Base-by-base conservation (phyloP, 2,113 vertebrate genomes). In the Nerophis ophidion region DNA sequence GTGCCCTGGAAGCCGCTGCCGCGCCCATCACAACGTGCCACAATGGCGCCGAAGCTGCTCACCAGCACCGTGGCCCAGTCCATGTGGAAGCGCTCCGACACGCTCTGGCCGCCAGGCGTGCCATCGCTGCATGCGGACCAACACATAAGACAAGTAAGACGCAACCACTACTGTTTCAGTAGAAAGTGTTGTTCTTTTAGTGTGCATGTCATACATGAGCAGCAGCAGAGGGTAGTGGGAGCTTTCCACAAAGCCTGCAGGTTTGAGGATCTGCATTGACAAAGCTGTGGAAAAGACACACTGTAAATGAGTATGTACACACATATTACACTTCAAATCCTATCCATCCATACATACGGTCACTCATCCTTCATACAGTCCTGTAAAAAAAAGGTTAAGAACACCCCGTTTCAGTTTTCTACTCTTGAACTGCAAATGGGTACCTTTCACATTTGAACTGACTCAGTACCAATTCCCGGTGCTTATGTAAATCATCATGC, bases 1-100 rank as follows among this genome's bases (percentile, higher is more conserved):
- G 95, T 94, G 0, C 96, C 96, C 68, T 92, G 93, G 86, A 94
- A 98, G 57, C 95, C 95, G 0, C 94, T 95, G 63, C 96, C 95
- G 0, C 94, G 91, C 0, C 96, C 95, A 0, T 97, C 97, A 0
- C 94, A 94, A 8, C 89, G 92, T 16, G 94, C 79, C 75, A 93
- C 92, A 0, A 99, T 86, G 14, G 87, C 90, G 0, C 88, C 88
- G 7, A 98, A 94, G 67, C 91, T 93, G 89, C 97, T 99, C 86
- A 95, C 93, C 88, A 99, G 83, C 33, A 90, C 95, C 0, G 93
- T 93, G 19, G 91, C 84, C 97, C 97, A 99, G 64, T 91, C 92
- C 79, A 96, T 72, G 54, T 87, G 76, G 14, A 97, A 99, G 55
- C 58, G 87, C 84, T 99, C 95, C 0, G 93, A 87, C 60, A 98